Base-by-base conservation (phyloP, 2,113 vertebrate species). In the Eretmochelys imbricata region DNA sequence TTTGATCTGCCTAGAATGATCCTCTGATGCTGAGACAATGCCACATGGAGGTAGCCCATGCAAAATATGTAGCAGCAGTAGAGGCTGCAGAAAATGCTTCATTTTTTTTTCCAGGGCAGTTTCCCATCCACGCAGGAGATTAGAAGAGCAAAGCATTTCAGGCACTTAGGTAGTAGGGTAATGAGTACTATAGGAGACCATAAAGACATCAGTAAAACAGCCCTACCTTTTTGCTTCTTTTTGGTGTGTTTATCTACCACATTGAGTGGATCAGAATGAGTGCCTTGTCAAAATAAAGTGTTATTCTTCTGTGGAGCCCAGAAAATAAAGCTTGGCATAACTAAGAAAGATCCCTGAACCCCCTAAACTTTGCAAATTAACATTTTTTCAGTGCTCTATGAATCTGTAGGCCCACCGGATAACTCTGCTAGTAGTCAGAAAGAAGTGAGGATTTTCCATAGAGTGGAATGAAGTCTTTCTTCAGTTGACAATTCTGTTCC, bases 1-100 rank as follows among this genome's bases (percentile, higher is more conserved):
- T 91, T 91, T 94, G 78, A 96, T 94, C 95, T 94, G 91, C 96
- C 95, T 94, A 95, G 53, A 95, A 90, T 94, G 97, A 96, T 90
- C 89, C 78, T 82, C 87, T 82, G 94, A 90, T 78, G 62, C 93
- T 55, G 24, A 55, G 22, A 82, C 91, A 72, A 38, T 90, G 78
- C 82, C 93, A 95, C 54, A 85, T 87, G 78, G 91, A 84, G 80
- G 80, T 94, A 94, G 91, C 80, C 93, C 94, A 91, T 94, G 90
- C 87, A 97, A 93, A 84, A 84, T 78, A 94, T 0, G 1, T 62
- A 85, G 76, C 84, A 95, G 84, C 27, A 82, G 78, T 54, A 91
- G 82, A 90, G 59, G 46, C 76, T 19, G 22, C 55, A 82, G 59
- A 69, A 91, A 80, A 22, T 35, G 89, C 93, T 88, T 90, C 93